Conservation (phyloP, 2,888 invertebrate species). For the Dasypolia templi region DNA sequence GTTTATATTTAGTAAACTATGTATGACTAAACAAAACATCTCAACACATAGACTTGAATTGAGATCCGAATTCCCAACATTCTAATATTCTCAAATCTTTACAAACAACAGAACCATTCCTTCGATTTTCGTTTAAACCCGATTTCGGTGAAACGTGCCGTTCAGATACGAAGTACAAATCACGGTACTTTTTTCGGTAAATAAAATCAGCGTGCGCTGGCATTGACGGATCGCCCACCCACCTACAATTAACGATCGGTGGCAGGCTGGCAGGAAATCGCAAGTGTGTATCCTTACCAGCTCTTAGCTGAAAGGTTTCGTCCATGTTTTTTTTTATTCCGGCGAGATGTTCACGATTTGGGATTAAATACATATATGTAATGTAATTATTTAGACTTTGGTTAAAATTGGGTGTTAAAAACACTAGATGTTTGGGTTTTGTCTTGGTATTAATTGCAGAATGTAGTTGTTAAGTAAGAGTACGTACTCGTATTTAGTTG, state of each 20-base stretch:
- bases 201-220: conserved; percentile 62
- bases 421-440: not conserved
- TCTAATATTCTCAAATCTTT: conserved; percentile 24
- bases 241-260: conserved; percentile 62
- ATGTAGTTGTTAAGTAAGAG: not conserved
- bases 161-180: conserved; percentile 57
- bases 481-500: too few species aligned
- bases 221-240: conserved; percentile 59
- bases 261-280: conserved; percentile 25
- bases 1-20: too few species aligned
- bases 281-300: conserved; percentile 39
- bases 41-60: not conserved
- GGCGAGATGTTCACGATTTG: conserved; percentile 12
- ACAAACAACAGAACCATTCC: conserved; percentile 24
- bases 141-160: conserved; percentile 35
- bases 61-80: not conserved
- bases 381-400: too few species aligned
- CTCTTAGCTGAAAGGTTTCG: conserved; percentile 20
- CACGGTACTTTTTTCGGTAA: conserved; percentile 56
- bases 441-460: not conserved
- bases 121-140: conserved; percentile 41
- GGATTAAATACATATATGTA: not conserved
- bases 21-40: too few species aligned
- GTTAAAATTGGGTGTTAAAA: too few species aligned
- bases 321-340: conserved; percentile 15